phyloP scores from a whole-genome alignment of 2,113 vertebrate species.

The Trogon surrucura region DNA sequence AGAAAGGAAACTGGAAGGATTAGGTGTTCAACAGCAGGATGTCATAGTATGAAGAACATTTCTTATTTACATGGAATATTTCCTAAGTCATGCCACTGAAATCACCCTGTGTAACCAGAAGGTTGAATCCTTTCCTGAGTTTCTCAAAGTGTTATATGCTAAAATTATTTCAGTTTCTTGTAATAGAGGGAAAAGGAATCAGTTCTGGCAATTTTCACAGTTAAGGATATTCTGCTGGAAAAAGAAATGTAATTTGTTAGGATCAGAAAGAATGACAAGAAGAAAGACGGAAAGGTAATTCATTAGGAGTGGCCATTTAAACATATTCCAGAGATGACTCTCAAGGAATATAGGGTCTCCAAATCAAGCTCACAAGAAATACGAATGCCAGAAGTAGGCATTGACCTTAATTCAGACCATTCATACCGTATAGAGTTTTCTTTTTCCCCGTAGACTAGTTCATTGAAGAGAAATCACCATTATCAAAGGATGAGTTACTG shows the following conservation, averaged over 20 bases:
- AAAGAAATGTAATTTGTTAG: neutral
- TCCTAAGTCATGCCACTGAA: neutral
- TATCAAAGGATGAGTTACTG: neutral
- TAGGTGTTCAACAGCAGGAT: neutral
- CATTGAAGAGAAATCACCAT: neutral
- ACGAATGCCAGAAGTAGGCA: neutral
- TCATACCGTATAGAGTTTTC: neutral
- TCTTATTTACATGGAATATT: neutral
- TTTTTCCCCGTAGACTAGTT: neutral
- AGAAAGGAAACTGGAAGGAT: neutral
- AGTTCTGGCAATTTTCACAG: neutral
- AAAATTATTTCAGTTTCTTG: neutral
- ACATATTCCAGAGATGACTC: neutral
- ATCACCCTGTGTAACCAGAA: neutral
- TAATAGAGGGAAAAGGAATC: neutral
- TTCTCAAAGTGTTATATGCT: neutral
- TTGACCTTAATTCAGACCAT: neutral
- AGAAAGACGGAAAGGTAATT: neutral
- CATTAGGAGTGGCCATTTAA: neutral
- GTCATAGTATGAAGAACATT: neutral
- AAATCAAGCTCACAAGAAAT: neutral
- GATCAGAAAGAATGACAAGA: neutral
- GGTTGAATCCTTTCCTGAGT: neutral
- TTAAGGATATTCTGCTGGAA: neutral
- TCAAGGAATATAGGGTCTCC: neutral